Evolutionary conservation across 92 coral and sea anemone species (phyloP), one percentile per base, ranked within the genome.

Genomic region (Ricordea florida): DNA sequence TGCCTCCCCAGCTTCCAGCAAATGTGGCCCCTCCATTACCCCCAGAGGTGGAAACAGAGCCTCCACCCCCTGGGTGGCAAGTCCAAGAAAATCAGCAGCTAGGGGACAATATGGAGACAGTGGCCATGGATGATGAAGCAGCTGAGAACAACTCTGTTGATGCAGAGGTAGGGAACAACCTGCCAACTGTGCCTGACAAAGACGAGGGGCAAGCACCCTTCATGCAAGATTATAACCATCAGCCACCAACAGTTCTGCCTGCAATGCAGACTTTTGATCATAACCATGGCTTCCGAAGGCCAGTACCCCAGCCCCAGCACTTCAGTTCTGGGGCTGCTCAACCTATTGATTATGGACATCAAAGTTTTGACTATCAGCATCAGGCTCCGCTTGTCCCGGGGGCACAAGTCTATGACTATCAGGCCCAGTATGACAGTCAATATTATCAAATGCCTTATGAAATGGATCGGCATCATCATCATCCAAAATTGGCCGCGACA

Each of bases 111-210:
- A 52, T 85, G 27, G 98, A 94, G 62, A 83, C 89, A 5, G 94
- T 92, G 25, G 94, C 97, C 2, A 94, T 94, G 98, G 98, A 94
- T 22, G 98, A 91, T 36, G 98, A 69, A 24, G 83, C 85, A 26
- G 57, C 41, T 14, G 87, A 80, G 32, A 53, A 16, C 30, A 26
- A 16, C 13, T 17, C 27, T 10, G 42, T 55, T 4, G 65, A 38
- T 16, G 5, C 10, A 18, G 53, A 55, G 30, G 48, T 20, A 10
- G 62, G 41, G 18, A 38, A 16, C 2, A 32, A 37, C 50, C 36
- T 20, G 3, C 4, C 13, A 11, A 17, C 18, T 21, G 76, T 53
- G n/a, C 65, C 64, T n/a, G 47, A 62, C 1, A 37, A 55, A 18
- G 69, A 69, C 50, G 78, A 64, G 31, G 38, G 57, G 33, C 84